Evolutionary conservation across 2,888 invertebrate species (phyloP).

Genomic region (Melieria picta): DNA sequence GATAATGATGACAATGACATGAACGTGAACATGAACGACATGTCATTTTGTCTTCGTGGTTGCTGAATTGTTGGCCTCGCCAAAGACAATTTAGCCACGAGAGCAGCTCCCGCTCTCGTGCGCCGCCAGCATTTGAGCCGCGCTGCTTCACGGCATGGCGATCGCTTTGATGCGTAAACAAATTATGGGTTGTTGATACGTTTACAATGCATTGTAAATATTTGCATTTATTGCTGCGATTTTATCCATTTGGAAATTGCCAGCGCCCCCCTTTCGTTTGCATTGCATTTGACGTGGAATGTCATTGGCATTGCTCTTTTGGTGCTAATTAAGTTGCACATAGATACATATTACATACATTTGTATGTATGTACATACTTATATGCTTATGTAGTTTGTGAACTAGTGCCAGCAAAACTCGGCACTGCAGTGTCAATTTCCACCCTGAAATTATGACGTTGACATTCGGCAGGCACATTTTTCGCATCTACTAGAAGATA

Average conservation of each 20-base stretch:
- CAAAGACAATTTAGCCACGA: no score
- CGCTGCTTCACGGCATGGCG: neutral
- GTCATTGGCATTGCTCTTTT: neutral
- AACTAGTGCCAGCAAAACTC: no score
- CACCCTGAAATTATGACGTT: no score
- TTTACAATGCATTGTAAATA: slow-evolving; percentile 32
- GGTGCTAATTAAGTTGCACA: neutral
- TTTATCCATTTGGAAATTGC: slow-evolving; percentile 23
- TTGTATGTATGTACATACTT: neutral
- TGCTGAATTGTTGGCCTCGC: neutral
- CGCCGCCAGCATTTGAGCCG: no score
- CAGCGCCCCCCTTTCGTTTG: slow-evolving; percentile 20
- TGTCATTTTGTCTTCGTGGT: slow-evolving; percentile 38
- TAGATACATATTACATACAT: neutral
- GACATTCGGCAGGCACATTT: no score
- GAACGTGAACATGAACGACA: slow-evolving; percentile 43
- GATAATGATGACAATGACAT: slow-evolving; percentile 45
- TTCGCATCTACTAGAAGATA: no score
- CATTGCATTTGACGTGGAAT: slow-evolving; percentile 10
- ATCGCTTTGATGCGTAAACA: slow-evolving; percentile 39
- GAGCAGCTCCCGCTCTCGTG: neutral
- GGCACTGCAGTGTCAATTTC: no score
- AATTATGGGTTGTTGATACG: slow-evolving; percentile 27
- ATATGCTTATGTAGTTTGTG: neutral
- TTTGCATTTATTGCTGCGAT: slow-evolving; percentile 21